These are phyloP conservation scores for Holacanthus passer DNA, from an alignment of 2,113 vertebrate genomes.

Conservation along the genomic window DNA sequence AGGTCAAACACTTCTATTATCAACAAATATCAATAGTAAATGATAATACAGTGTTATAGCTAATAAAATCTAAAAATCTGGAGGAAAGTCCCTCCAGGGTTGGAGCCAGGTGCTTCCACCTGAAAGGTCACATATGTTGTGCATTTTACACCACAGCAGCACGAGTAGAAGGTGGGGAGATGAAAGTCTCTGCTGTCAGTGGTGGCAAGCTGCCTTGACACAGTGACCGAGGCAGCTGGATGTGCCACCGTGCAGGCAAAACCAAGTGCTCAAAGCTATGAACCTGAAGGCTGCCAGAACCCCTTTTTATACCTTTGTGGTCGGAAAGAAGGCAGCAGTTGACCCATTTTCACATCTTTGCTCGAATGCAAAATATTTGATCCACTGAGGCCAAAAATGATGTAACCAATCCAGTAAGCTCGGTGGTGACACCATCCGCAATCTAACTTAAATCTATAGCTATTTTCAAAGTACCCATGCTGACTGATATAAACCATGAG, in stretches of 20 bases:
- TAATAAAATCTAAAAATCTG: not conserved
- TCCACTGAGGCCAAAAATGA: not conserved
- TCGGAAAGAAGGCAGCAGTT: not conserved
- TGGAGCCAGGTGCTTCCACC: fast-evolving
- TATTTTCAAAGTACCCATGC: not conserved
- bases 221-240: not conserved
- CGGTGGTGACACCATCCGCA: not conserved
- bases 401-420: not conserved
- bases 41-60: not conserved
- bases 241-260: not conserved
- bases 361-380: not conserved
- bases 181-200: not conserved
- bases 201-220: not conserved
- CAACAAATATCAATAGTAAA: not conserved
- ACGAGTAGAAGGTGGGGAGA: not conserved
- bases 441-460: not conserved
- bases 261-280: not conserved
- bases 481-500: not conserved
- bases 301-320: not conserved
- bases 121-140: not conserved
- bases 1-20: not conserved
- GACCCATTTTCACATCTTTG: not conserved
- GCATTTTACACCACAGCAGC: not conserved
- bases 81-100: not conserved
- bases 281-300: not conserved